A percentile compares a stretch with the other conserved stretches of the same genome.
These are phyloP conservation scores for Daboia siamensis DNA, from an alignment of 2,113 vertebrate species.

Conservation along the genomic window DNA sequence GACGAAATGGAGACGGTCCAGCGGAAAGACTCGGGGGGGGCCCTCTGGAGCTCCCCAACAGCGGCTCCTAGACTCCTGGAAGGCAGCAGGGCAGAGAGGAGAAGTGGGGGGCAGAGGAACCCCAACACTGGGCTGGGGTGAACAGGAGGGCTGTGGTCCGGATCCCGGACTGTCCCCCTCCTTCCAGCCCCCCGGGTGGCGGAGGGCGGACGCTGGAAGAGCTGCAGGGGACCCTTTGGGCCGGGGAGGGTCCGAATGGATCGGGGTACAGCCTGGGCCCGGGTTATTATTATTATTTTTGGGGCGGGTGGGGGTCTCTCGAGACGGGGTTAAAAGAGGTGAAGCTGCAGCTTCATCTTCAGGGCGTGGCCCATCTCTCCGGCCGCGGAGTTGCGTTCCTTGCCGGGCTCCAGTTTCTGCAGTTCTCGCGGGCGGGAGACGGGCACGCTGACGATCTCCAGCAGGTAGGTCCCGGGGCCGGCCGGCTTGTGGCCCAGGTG, in stretches of 20 bases:
- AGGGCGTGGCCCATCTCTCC: conserved; percentile 81
- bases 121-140: neutral
- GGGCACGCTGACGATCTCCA: conserved; percentile 83
- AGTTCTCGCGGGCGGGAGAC: conserved; percentile 75
- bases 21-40: too few relatives aligned
- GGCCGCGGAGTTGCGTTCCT: conserved; percentile 82
- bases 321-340: conserved; percentile 77
- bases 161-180: neutral
- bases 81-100: neutral
- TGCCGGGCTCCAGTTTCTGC: conserved; percentile 76
- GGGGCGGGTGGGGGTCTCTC: conserved; percentile 11
- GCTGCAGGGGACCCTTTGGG: neutral
- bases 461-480: conserved; percentile 74
- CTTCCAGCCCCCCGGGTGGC: neutral
- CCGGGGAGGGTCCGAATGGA: neutral
- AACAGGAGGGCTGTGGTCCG: neutral
- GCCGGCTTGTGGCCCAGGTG: conserved; percentile 75
- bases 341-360: conserved; percentile 85
- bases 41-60: neutral
- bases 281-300: neutral
- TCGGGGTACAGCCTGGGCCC: conserved; percentile 31
- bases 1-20: too few relatives aligned
- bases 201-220: neutral
- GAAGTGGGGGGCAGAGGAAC: neutral
- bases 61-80: neutral